phyloP scores from a whole-genome alignment of 2,797 vertebrate species.

The Helicolenus hilgendorfi region DNA sequence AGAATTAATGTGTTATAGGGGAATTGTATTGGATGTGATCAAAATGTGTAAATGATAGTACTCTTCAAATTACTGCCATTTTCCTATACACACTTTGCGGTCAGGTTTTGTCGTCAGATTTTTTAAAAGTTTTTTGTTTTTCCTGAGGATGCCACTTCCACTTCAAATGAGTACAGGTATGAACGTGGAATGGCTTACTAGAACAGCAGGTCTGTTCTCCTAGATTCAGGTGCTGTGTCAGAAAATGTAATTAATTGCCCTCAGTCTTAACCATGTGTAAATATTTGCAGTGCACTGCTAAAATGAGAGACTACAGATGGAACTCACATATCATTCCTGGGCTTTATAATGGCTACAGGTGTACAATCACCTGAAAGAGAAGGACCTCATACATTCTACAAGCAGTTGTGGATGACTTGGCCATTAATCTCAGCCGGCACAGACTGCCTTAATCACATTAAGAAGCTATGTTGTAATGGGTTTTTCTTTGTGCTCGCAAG shows the following conservation, averaged over 20 bases:
- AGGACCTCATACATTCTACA: background rate
- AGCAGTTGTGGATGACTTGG: background rate
- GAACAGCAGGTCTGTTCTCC: background rate
- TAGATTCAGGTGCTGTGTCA: background rate
- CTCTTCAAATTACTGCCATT: background rate
- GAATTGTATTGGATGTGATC: background rate
- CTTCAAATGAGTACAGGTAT: background rate
- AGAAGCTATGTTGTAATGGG: background rate
- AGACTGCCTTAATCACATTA: background rate
- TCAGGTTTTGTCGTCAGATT: background rate
- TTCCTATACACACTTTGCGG: background rate
- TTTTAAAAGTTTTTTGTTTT: background rate
- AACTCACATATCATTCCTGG: background rate
- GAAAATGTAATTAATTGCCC: conserved; percentile 8
- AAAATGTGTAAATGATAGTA: background rate
- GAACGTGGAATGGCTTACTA: background rate
- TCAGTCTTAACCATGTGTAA: conserved; percentile 14
- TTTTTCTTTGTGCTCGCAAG: background rate
- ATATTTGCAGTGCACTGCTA: background rate
- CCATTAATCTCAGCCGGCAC: background rate
- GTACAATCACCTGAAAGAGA: conserved; percentile 14
- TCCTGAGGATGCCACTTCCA: background rate
- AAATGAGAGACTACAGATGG: conserved; percentile 3
- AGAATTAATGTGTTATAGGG: background rate
- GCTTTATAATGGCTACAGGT: conserved; percentile 5